Evolutionary conservation across 2,113 vertebrate species (phyloP), one percentile per base, ranked within the genome.

Genomic region (Bostrychus sinensis): DNA sequence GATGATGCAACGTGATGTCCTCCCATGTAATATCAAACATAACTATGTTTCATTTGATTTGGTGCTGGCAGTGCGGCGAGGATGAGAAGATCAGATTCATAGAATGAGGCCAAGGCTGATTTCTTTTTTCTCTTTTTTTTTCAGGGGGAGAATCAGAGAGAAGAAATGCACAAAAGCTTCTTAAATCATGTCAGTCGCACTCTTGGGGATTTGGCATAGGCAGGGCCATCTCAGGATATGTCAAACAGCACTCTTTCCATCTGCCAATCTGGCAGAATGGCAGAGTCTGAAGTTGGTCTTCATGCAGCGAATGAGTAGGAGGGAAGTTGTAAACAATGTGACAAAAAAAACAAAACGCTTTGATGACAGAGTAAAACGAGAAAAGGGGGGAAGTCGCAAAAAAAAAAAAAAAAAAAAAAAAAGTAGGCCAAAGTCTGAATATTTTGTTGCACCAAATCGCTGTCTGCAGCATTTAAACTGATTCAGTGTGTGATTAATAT

Each of bases 181-280:
- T 80, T 80, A 86, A 85, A 83, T 82, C 81, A 72, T 55, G 80
- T 83, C 82, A 80, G 84, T 77, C 69, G 76, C 81, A 80, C 82
- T 81, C 77, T 62, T 26, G 61, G 80, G 80, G 81, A 77, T 84
- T 83, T 80, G 78, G 78, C 57, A 54, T 1, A 62, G 80, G 69
- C 81, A 11, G 70, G 68, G 67, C 62, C 38, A 50, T 74, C 48
- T 72, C 76, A 72, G 66, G 69, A 84, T 75, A 62, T 68, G 81
- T 89, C 88, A 85, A 86, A 89, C 80, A 37, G 28, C 72, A 72
- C 5, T 70, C 55, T 66, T 72, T 76, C 81, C 71, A 80, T 86
- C 78, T 86, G 84, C 69, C 84, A 84, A 75, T 70, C 77, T 63
- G 61, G 34, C 30, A 32, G 30, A 50, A 43, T 56, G 48, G 56